These are phyloP conservation scores for Drosophila anomalata DNA, from an alignment of 2,888 invertebrate genomes.

Conservation along the genomic window DNA sequence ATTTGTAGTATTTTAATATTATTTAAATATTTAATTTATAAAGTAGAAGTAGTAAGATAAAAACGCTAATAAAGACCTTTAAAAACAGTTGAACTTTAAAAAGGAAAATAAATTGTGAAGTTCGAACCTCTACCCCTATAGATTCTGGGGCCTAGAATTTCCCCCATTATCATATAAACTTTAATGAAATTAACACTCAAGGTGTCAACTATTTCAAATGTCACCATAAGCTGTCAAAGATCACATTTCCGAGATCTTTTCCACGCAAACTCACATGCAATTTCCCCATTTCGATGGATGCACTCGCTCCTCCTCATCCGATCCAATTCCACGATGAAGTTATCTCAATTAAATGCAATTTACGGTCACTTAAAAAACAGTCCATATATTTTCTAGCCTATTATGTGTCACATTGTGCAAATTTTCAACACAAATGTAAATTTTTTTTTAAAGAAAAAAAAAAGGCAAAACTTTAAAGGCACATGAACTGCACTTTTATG, in stretches of 20 bases:
- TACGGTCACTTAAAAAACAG: conserved; percentile 47
- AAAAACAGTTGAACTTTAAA: no score
- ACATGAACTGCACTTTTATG: conserved; percentile 37
- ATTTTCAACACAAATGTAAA: conserved; percentile 31
- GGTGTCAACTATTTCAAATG: conserved; percentile 10
- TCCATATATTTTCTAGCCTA: conserved; percentile 22
- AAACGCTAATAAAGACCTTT: not conserved
- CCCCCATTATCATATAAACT: not conserved
- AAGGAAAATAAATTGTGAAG: no score
- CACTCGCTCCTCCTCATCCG: conserved; percentile 10
- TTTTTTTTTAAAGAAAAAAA: conserved; percentile 17
- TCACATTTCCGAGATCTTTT: conserved; percentile 8
- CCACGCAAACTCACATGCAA: conserved; percentile 71
- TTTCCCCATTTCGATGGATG: conserved; percentile 69
- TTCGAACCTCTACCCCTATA: no score
- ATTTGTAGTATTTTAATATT: not conserved
- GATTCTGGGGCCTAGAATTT: not conserved
- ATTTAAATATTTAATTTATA: not conserved
- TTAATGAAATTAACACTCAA: conserved; percentile 13
- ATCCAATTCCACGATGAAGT: conserved; percentile 26
- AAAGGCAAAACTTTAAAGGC: conserved; percentile 38
- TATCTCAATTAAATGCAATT: conserved; percentile 44
- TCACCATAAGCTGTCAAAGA: conserved; percentile 17
- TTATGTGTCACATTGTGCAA: conserved; percentile 38
- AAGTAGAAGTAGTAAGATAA: not conserved